phyloP scores from a whole-genome alignment of 2,888 invertebrate species.

The Trilocha varians region DNA sequence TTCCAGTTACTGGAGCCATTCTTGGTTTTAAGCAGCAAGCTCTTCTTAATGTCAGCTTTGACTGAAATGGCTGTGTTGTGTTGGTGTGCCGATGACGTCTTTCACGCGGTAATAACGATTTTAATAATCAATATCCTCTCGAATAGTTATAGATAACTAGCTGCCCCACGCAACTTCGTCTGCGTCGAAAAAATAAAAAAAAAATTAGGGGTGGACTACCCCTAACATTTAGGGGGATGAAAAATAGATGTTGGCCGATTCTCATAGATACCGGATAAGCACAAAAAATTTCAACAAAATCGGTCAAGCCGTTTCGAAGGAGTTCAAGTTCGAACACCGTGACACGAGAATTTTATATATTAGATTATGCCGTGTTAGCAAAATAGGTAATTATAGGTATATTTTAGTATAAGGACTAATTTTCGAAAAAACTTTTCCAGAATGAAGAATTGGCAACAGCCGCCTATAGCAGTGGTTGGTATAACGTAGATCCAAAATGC shows the following conservation, averaged over 20 bases:
- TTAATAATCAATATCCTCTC: background rate
- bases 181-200: too few relatives aligned
- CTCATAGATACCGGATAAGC: slow-evolving; percentile 5
- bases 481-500: slow-evolving; percentile 46
- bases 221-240: too few relatives aligned
- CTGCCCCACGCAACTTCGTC: too few relatives aligned
- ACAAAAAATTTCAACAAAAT: background rate
- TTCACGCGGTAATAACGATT: slow-evolving; percentile 49
- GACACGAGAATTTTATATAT: too few relatives aligned
- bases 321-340: too few relatives aligned
- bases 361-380: too few relatives aligned
- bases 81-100: slow-evolving; percentile 64
- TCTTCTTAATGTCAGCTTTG: slow-evolving; percentile 53
- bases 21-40: slow-evolving; percentile 51
- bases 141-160: slow-evolving; percentile 8
- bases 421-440: slow-evolving; percentile 29
- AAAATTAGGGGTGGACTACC: too few relatives aligned
- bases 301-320: too few relatives aligned
- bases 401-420: too few relatives aligned
- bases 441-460: slow-evolving; percentile 49
- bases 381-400: too few relatives aligned
- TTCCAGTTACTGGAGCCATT: slow-evolving; percentile 59
- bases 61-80: slow-evolving; percentile 61
- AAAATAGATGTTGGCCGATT: slow-evolving; percentile 8
- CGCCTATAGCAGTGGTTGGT: slow-evolving; percentile 58